Percentiles rank a stretch among this genome's conserved stretches.
phyloP scores from a whole-genome alignment of 2,888 invertebrate species.

The Tubulanus polymorphus region DNA sequence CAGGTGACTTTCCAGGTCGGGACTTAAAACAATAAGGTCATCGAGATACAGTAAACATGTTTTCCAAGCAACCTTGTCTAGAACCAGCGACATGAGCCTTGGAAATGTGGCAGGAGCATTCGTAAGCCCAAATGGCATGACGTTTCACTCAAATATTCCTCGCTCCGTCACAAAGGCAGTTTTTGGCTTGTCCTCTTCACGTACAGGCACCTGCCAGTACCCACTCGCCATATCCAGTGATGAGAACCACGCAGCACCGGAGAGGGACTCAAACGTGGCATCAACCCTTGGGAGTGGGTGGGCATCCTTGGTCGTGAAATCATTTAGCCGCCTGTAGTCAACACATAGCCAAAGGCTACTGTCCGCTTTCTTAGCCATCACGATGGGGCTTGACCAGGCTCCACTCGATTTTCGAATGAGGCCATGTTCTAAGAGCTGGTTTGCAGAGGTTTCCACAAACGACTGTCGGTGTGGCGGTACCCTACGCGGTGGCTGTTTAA shows the following conservation, averaged over 20 bases:
- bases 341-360: neutral
- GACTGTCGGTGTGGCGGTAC: no score
- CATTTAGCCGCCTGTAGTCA: neutral
- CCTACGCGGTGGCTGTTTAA: no score
- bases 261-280: no score
- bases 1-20: neutral
- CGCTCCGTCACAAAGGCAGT: neutral
- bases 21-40: neutral
- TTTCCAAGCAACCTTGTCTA: no score
- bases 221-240: constrained; percentile 10
- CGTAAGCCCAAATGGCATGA: no score
- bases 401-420: no score
- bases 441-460: no score
- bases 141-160: neutral
- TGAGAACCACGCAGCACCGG: constrained; percentile 7
- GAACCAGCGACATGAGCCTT: no score
- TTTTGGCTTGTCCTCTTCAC: neutral
- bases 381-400: neutral
- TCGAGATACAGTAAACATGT: no score
- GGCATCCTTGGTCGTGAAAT: neutral
- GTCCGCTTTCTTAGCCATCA: neutral
- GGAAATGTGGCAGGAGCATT: neutral
- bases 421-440: no score
- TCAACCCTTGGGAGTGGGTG: no score
- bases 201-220: constrained; percentile 15